Base-by-base conservation (phyloP, 2,113 vertebrate species). In the Vicugna pacos region DNA sequence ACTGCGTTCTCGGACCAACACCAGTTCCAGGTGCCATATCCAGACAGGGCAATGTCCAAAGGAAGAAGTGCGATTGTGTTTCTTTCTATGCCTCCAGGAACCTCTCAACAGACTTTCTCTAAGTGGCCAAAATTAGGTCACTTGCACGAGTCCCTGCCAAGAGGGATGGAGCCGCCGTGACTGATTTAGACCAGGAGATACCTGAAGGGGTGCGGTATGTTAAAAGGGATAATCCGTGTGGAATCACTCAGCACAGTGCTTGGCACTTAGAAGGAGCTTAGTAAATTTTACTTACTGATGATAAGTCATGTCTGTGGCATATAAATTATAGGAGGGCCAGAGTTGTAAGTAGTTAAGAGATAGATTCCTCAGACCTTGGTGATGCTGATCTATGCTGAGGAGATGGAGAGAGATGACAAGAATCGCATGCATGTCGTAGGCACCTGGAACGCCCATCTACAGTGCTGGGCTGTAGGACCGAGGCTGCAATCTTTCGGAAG, bases 251-350 rank as follows among this genome's bases (percentile, higher is more conserved):
- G 2, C 46, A 65, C 46, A 73, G 3, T 91, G 64, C 35, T 60
- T 94, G 64, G 56, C 91, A 46, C 62, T 72, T 82, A 84, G 42
- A 83, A 60, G 70, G 17, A 95, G 20, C 52, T 46, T 93, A 38
- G 60, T 60, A 81, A 54, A 81, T 91, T 48, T 84, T 76, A 62
- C 10, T 32, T 72, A 86, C 54, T 80, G 58, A 60, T 67, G 52
- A 11, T 60, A 70, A 77, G 58, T 85, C 32, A 79, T 15, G 56
- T 72, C 64, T n/a, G 38, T 81, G 28, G 24, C 50, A 77, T 60
- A 67, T 67, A 86, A 83, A 84, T 83, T 65, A 4, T 83, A 46
- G 86, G 20, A 92, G 32, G 11, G 5, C 46, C 35, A 60, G 72
- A 50, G 42, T 93, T 91, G 8, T 42, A n/a, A 81, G 35, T 38